Evolutionary conservation across 2,888 invertebrate species (phyloP).

Genomic region (Drosophila phalerata): DNA sequence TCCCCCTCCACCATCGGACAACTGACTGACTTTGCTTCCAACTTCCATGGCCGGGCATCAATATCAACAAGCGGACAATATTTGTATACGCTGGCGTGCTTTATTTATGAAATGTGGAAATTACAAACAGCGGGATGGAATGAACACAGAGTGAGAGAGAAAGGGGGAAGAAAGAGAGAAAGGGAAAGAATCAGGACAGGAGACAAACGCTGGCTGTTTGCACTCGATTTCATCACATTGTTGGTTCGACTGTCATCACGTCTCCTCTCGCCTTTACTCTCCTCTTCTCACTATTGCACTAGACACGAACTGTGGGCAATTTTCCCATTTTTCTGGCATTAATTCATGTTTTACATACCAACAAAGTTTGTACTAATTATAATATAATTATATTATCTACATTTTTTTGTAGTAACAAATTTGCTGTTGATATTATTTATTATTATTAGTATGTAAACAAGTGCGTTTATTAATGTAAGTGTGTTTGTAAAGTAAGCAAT

Average conservation of each 20-base stretch:
- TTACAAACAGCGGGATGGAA: conserved; percentile 57
- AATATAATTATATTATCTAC: too few relatives aligned
- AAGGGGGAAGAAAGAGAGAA: neutral
- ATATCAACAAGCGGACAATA: conserved; percentile 73
- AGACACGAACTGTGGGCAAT: neutral
- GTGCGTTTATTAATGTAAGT: too few relatives aligned
- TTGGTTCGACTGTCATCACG: conserved; percentile 27
- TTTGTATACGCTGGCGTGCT: conserved; percentile 66
- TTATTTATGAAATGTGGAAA: conserved; percentile 81
- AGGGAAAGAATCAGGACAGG: conserved; percentile 6
- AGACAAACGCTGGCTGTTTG: conserved; percentile 29
- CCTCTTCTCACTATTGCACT: too few relatives aligned
- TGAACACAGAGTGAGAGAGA: neutral
- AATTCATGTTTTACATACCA: neutral
- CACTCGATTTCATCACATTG: conserved; percentile 51
- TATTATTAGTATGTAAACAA: too few relatives aligned
- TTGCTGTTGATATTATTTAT: too few relatives aligned
- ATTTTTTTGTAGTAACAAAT: too few relatives aligned
- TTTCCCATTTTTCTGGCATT: neutral
- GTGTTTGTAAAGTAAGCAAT: too few relatives aligned
- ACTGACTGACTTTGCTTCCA: conserved; percentile 55
- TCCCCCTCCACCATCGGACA: neutral
- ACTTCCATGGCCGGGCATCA: conserved; percentile 57
- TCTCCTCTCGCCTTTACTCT: conserved; percentile 2
- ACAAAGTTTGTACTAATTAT: too few relatives aligned